These are phyloP conservation scores for Dendrolimus houi DNA, from an alignment of 2,888 invertebrate species.

Conservation along the genomic window DNA sequence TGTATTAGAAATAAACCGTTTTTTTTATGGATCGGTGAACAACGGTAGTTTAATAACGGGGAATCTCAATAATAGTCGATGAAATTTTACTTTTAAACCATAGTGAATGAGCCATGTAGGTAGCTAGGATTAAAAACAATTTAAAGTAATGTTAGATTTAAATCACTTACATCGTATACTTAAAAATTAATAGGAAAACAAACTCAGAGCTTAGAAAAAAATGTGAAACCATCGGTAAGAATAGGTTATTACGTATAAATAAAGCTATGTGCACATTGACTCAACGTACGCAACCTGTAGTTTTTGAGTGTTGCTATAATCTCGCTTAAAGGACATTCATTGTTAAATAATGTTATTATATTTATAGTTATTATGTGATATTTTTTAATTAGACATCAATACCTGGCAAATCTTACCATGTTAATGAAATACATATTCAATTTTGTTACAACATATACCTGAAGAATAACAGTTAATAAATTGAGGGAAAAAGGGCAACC, in stretches of 20 bases:
- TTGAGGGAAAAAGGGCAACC: too few species aligned
- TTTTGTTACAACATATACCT: too few species aligned
- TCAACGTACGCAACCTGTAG: conserved; percentile 5
- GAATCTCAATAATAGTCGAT: conserved; percentile 39
- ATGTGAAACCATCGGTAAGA: conserved; percentile 32
- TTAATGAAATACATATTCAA: too few species aligned
- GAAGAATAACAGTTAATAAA: too few species aligned
- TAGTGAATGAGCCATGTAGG: conserved; percentile 30
- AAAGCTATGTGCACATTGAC: conserved; percentile 16
- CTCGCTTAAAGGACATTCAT: background rate
- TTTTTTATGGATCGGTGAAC: too few species aligned
- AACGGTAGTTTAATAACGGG: conserved; percentile 11
- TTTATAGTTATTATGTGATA: background rate
- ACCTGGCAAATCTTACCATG: too few species aligned
- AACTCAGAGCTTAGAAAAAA: conserved; percentile 51
- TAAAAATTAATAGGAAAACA: conserved; percentile 33
- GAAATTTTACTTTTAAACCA: conserved; percentile 31
- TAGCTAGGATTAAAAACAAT: conserved; percentile 34
- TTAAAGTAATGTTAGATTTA: conserved; percentile 23
- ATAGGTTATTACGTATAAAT: conserved; percentile 16
- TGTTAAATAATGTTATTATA: background rate
- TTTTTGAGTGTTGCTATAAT: background rate
- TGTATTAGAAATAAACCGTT: too few species aligned
- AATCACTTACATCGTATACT: conserved; percentile 20
- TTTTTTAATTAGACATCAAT: background rate